Evolutionary conservation across 2,113 vertebrate species (phyloP), one percentile per base, ranked within the genome.

Genomic region (Ictidomys tridecemlineatus): DNA sequence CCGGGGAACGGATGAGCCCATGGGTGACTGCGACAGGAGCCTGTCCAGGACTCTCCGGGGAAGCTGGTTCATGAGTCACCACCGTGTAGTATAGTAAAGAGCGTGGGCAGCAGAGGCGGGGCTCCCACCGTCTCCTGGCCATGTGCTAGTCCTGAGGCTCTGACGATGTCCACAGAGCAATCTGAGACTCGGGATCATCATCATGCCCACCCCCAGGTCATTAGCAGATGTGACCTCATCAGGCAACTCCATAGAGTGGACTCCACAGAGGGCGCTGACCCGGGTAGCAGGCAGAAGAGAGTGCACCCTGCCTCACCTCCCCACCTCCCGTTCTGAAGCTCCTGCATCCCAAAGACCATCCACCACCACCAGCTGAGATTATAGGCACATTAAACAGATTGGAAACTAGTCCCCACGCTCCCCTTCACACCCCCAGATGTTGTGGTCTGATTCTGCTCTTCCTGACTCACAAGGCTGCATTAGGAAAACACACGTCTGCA

Each of bases 21-120:
- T 14, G 39, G 65, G 26, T 53, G 82, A 61, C 48, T 85, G 34
- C 61, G 56, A 76, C 16, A 61, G 6, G 69, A 77, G 69, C 80
- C 78, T 85, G 63, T 89, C 77, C 32, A 93, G 78, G 42, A 58
- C 51, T 97, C 53, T 79, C 58, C 70, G 90, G 70, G 70, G 39
- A 89, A 91, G 88, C n/a, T 39, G 4, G 69, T 51, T 87, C 45
- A 53, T 94, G 76, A 80, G 30, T 73, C 56, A 85, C 48, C 61
- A 73, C 76, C 51, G 14, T 53, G 53, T n/a, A n/a, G 11, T 13
- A 28, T 28, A 82, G 73, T 89, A 90, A 96, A 95, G n/a, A 84
- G 53, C 63, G 72, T 2, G 34, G 80, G 80, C 22, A 34, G 51
- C 93, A 78, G 53, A 93, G 65, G 65, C 16, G 69, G 30, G 67